Evolutionary conservation across 2,797 vertebrate genomes (phyloP).

Genomic region (Poecilia velifera): DNA sequence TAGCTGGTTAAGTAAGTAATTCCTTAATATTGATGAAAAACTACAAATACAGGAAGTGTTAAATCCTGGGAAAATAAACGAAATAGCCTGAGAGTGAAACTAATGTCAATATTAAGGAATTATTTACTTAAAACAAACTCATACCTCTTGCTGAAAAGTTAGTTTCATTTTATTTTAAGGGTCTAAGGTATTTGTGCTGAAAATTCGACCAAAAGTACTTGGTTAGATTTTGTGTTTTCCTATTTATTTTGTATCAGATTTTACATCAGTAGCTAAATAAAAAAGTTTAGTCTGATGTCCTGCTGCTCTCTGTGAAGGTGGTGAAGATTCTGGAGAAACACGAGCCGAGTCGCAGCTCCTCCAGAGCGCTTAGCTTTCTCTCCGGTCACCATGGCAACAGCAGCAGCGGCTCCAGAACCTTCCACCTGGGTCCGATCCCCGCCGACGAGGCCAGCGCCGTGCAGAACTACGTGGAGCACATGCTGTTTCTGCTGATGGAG

Average conservation of each 20-base stretch:
- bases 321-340: slow-evolving; percentile 94
- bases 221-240: neutral
- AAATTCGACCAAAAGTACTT: too few species aligned
- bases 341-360: slow-evolving; percentile 85
- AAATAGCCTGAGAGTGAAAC: too few species aligned
- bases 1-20: too few species aligned
- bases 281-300: neutral
- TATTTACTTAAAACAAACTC: too few species aligned
- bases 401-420: neutral
- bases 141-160: too few species aligned
- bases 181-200: too few species aligned
- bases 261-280: neutral
- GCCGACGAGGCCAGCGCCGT: slow-evolving; percentile 93
- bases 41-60: too few species aligned
- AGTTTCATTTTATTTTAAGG: too few species aligned
- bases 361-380: slow-evolving; percentile 77
- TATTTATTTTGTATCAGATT: neutral
- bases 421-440: slow-evolving; percentile 76
- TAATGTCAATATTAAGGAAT: too few species aligned
- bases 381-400: slow-evolving; percentile 17
- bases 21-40: too few species aligned
- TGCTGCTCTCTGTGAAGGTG: slow-evolving; percentile 77
- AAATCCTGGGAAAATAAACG: too few species aligned
- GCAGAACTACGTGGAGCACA: slow-evolving; percentile 98
- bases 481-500: slow-evolving; percentile 95